Conservation (phyloP, 2,113 vertebrate genomes). For the Python bivittatus region DNA sequence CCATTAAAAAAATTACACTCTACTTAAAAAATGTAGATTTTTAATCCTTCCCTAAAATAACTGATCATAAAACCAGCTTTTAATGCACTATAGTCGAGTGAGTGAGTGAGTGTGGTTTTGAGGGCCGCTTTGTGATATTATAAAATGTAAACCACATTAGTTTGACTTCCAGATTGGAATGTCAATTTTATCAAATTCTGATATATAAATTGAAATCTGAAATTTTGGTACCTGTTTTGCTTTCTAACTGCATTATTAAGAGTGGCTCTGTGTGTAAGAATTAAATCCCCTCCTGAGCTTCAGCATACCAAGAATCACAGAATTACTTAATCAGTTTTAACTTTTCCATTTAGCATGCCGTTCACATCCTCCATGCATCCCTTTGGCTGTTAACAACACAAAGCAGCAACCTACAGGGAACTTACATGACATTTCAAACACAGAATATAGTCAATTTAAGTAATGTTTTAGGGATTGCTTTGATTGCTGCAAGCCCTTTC, state of each 20-base stretch:
- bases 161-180: background rate
- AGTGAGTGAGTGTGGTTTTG: background rate
- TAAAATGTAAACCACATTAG: background rate
- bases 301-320: conserved; percentile 5
- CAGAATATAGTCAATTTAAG: conserved; percentile 13
- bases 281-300: background rate
- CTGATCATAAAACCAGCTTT: background rate
- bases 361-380: background rate
- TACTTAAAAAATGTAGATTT: background rate
- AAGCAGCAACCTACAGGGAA: conserved; percentile 9
- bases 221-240: background rate
- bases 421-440: conserved; percentile 35
- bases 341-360: conserved; percentile 1
- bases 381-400: conserved; percentile 31
- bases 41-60: background rate
- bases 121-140: background rate
- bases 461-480: conserved; percentile 6
- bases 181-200: background rate
- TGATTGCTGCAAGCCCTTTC: conserved; percentile 22
- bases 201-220: background rate
- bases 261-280: background rate
- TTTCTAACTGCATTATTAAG: background rate
- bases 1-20: background rate
- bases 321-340: conserved; percentile 19
- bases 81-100: background rate